phyloP scores from a whole-genome alignment of 2,888 invertebrate genomes.

The Yponomeuta sedellus region DNA sequence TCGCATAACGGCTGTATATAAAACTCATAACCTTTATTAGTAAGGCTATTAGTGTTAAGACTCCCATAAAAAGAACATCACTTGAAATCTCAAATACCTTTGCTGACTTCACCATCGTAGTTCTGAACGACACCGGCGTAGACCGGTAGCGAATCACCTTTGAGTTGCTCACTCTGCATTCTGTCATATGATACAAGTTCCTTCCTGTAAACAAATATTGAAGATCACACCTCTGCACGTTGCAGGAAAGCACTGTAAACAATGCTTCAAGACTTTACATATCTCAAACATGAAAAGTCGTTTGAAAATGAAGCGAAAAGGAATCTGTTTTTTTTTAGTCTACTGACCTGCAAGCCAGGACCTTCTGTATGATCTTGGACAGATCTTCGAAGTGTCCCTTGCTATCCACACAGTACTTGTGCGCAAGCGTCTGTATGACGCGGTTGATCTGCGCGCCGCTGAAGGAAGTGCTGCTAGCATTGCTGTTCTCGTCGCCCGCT shows the following conservation, averaged over 20 bases:
- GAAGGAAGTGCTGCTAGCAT: slow-evolving; percentile 68
- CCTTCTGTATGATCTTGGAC: slow-evolving; percentile 92
- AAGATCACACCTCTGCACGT: slow-evolving; percentile 32
- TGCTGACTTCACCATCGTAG: slow-evolving; percentile 61
- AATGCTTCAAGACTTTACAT: no score
- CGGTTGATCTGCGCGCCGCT: slow-evolving; percentile 88
- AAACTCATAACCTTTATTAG: no score
- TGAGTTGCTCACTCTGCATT: slow-evolving; percentile 81
- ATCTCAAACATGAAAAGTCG: no score
- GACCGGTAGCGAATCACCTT: slow-evolving; percentile 61
- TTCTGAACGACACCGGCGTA: slow-evolving; percentile 67
- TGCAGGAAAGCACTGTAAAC: no score
- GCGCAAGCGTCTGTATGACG: slow-evolving; percentile 94
- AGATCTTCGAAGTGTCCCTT: slow-evolving; percentile 96
- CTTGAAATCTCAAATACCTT: slow-evolving; percentile 37
- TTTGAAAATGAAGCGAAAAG: no score
- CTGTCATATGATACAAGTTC: slow-evolving; percentile 95
- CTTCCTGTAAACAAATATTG: slow-evolving; percentile 56
- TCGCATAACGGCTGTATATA: no score
- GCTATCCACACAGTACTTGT: slow-evolving; percentile 96
- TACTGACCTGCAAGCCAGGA: background rate
- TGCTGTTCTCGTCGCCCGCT: slow-evolving; percentile 61
- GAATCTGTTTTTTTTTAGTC: background rate
- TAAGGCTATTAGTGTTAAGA: no score
- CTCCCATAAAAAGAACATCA: background rate